Conservation (phyloP, 2,797 vertebrate genomes). For the Darevskia mixta region DNA sequence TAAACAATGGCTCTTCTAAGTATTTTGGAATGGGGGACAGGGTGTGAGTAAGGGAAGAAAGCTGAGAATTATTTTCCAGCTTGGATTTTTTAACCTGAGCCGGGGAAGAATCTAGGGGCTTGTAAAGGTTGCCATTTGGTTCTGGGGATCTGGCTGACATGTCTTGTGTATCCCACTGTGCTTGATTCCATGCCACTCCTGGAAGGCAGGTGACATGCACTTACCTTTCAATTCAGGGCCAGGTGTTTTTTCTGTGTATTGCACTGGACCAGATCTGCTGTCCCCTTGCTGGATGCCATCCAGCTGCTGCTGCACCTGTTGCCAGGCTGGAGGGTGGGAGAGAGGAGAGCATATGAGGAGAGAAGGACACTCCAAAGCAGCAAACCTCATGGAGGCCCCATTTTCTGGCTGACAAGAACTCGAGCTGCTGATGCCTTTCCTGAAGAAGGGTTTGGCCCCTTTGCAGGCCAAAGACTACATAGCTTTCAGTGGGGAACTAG, state of each 20-base stretch:
- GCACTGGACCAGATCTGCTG: slow-evolving; percentile 80
- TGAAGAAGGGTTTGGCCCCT: too few species aligned
- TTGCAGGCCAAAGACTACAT: too few species aligned
- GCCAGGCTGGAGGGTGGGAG: slow-evolving; percentile 86
- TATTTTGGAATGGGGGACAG: too few species aligned
- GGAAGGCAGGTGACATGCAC: slow-evolving; percentile 33
- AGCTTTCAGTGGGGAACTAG: too few species aligned
- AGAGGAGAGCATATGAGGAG: background rate
- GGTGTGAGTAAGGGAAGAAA: background rate
- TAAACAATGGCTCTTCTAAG: too few species aligned
- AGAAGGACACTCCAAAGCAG: background rate
- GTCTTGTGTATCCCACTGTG: background rate
- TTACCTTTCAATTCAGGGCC: slow-evolving; percentile 88
- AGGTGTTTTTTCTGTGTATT: slow-evolving; percentile 91
- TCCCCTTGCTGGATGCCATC: slow-evolving; percentile 75
- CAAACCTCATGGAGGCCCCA: background rate
- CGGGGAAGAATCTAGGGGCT: background rate
- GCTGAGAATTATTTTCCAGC: background rate
- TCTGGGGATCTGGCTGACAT: background rate
- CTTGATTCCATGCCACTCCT: background rate
- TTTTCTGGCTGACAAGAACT: background rate
- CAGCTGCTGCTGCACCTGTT: slow-evolving; percentile 92
- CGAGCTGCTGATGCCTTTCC: too few species aligned
- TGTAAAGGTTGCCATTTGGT: background rate
- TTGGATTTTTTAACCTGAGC: background rate